Evolutionary conservation across 2,888 invertebrate genomes (phyloP).

Genomic region (Liodrosophila aerea): DNA sequence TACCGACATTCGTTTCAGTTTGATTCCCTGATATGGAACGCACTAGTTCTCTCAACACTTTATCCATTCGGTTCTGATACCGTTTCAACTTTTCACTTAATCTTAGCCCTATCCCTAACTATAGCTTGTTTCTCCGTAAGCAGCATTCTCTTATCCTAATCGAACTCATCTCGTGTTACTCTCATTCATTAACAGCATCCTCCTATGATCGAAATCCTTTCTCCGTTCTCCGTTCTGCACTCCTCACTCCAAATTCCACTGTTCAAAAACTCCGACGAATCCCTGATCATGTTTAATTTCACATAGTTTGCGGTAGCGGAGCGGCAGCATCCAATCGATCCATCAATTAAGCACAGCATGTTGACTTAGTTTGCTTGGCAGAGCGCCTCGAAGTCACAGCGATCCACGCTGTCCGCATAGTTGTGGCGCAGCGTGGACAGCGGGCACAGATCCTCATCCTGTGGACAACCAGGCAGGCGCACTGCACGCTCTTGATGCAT

Average conservation of each 20-base stretch:
- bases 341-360: neutral
- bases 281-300: constrained; percentile 53
- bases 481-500: constrained; percentile 90
- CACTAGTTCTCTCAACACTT: constrained; percentile 8
- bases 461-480: constrained; percentile 87
- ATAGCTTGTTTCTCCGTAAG: constrained; percentile 6
- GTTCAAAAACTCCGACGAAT: constrained; percentile 44
- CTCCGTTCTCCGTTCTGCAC: constrained; percentile 7
- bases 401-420: constrained; percentile 85
- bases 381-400: constrained; percentile 87
- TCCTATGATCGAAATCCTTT: no score
- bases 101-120: constrained; percentile 9
- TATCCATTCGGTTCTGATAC: no score
- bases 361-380: constrained; percentile 83
- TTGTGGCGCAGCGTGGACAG: constrained; percentile 84
- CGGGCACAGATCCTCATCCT: constrained; percentile 86
- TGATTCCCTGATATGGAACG: no score
- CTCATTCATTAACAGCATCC: constrained; percentile 11
- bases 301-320: constrained; percentile 44
- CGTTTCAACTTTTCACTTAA: neutral
- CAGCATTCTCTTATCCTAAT: no score
- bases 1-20: no score
- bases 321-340: constrained; percentile 23
- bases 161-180: neutral
- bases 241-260: constrained; percentile 41